phyloP scores from a whole-genome alignment of 2,113 vertebrate genomes.

The Dicaeum eximium region DNA sequence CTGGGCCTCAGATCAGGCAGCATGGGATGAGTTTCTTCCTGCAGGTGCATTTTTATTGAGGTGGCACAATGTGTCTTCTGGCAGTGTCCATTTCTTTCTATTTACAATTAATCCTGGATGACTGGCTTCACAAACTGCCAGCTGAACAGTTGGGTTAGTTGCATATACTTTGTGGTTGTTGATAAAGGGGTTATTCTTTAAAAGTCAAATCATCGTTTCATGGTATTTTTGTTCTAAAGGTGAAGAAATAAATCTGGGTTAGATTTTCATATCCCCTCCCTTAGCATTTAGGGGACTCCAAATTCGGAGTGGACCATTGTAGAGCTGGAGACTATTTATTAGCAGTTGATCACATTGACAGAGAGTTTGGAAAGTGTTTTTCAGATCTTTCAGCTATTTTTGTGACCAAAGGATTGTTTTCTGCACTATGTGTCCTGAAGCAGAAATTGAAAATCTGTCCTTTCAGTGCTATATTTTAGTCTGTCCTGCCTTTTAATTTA shows the following conservation, averaged over 20 bases:
- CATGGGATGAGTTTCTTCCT: not conserved
- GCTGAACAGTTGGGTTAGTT: not conserved
- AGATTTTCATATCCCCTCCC: not conserved
- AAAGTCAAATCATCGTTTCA: not conserved
- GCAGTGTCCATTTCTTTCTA: not conserved
- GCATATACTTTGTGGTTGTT: not conserved
- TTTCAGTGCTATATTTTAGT: not conserved
- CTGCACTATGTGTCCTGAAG: not conserved
- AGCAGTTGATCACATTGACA: not conserved
- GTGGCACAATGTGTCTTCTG: not conserved
- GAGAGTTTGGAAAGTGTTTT: not conserved
- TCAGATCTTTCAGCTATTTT: conserved; percentile 6
- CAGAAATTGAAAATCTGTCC: not conserved
- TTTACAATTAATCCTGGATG: not conserved
- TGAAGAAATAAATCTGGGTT: not conserved
- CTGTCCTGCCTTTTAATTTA: not conserved
- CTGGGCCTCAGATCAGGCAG: not conserved
- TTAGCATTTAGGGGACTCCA: not conserved
- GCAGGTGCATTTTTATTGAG: not conserved
- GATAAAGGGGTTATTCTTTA: not conserved
- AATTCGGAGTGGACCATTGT: not conserved
- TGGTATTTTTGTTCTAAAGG: not conserved
- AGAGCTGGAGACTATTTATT: not conserved
- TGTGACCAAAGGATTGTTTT: not conserved
- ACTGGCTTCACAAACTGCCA: not conserved